Evolutionary conservation across 1,140 invertebrate species (phyloP).

Genomic region (Pectinophora gossypiella): DNA sequence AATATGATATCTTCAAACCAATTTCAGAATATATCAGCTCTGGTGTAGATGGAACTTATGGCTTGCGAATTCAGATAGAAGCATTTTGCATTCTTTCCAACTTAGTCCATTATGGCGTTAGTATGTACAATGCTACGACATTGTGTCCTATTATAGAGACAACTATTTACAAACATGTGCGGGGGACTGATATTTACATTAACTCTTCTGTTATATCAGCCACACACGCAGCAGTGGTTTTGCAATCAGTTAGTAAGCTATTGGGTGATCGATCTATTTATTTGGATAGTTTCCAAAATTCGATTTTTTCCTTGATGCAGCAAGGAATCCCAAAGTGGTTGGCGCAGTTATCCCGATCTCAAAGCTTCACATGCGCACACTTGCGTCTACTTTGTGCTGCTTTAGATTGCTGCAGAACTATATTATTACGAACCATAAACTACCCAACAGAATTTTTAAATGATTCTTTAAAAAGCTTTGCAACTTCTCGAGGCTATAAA

Average conservation of each 20-base stretch:
- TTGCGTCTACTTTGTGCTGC: constrained; percentile 41
- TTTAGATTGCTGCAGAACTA: constrained; percentile 49
- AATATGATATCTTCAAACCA: constrained; percentile 69
- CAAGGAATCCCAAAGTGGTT: constrained; percentile 59
- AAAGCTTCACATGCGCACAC: constrained; percentile 55
- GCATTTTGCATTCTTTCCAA: constrained; percentile 70
- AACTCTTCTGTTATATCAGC: constrained; percentile 62
- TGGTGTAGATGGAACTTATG: constrained; percentile 63
- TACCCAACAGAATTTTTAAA: constrained; percentile 38
- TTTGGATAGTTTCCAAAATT: constrained; percentile 35
- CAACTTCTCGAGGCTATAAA: constrained; percentile 39
- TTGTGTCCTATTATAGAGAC: constrained; percentile 63
- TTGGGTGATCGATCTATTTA: constrained; percentile 30
- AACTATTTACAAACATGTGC: constrained; percentile 72
- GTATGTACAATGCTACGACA: constrained; percentile 45
- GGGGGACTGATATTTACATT: constrained; percentile 66
- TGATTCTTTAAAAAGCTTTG: constrained; percentile 32
- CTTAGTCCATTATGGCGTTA: constrained; percentile 60
- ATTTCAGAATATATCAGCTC: constrained; percentile 71
- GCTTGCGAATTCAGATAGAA: constrained; percentile 78
- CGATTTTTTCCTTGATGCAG: constrained; percentile 53
- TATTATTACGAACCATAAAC: constrained; percentile 37
- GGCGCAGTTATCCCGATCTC: constrained; percentile 27
- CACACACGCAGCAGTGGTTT: constrained; percentile 67
- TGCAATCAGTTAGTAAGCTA: constrained; percentile 53